Evolutionary conservation across 2,888 invertebrate species (phyloP), one percentile per base, ranked within the genome.

Genomic region (Tromatobia lineatoria): DNA sequence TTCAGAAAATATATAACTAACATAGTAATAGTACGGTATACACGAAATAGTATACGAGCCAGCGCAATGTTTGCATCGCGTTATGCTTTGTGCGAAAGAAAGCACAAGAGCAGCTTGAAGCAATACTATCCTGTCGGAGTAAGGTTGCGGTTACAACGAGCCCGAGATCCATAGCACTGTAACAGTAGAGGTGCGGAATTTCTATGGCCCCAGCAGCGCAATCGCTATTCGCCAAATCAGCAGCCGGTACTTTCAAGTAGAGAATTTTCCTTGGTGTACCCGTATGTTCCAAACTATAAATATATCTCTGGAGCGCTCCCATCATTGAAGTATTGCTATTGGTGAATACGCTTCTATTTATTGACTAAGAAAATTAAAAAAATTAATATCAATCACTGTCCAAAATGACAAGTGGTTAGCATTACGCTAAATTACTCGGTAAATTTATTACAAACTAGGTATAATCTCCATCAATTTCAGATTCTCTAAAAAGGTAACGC

Each of bases 181-280:
- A 70, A 70, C 50, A 61, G 69, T 29, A 29, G 20, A 69, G 59
- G 20, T 25, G 25, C 18, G 13, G 29, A 13, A 47, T 57, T 29
- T 77, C 23, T 34, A 52, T 73, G 57, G 25, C 25, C 61, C 7
- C 38, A 76, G 47, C 73, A 74, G 74, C 61, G 69, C 42, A 59
- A 78, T 82, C 59, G 54, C 61, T 54, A 66, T 83, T 75, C 70
- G 83, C 75, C 66, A 75, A 83, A 83, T 75, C 79, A 79, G 64
- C 79, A 71, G 45, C 18, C 29, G 18, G 79, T 70, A 45, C 70
- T 75, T 79, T 79, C 70, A 83, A 47, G 74, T 25, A 69, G 34
- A 75, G 78, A 74, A 79, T 79, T 75, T 70, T 79, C 52, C 64
- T 57, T 54, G 64, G 3, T 47, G 47, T n/a, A 47, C 3, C 11